These are phyloP conservation scores for Cheilosia soror DNA, from an alignment of 2,888 invertebrate genomes.

Conservation along the genomic window DNA sequence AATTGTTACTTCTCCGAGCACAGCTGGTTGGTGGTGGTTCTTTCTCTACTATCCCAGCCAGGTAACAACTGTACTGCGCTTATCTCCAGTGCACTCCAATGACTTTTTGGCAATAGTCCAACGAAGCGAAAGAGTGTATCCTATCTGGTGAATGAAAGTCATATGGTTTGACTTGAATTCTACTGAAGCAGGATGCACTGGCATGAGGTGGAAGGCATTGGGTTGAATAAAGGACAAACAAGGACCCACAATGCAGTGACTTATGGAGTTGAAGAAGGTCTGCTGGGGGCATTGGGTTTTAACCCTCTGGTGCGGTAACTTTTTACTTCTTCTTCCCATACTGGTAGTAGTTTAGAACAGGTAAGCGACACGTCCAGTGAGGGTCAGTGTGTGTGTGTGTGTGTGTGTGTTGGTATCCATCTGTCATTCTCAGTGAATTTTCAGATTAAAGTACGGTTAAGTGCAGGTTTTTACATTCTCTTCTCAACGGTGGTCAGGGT, in stretches of 20 bases:
- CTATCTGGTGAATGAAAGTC: slow-evolving; percentile 26
- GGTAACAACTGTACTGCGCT: slow-evolving; percentile 54
- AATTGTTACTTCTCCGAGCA: slow-evolving; percentile 51
- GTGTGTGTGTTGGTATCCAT: not conserved
- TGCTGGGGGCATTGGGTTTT: slow-evolving; percentile 34
- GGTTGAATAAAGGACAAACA: not conserved
- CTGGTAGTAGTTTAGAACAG: too few relatives aligned
- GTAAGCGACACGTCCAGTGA: not conserved
- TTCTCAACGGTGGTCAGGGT: not conserved
- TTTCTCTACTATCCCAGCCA: slow-evolving; percentile 16
- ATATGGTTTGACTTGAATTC: slow-evolving; percentile 25
- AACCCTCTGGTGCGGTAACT: slow-evolving; percentile 47
- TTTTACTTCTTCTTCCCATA: slow-evolving; percentile 3
- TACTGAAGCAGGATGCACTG: not conserved
- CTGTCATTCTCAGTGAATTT: slow-evolving; percentile 54
- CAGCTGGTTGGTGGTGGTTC: slow-evolving; percentile 34
- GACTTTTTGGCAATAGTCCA: slow-evolving; percentile 71
- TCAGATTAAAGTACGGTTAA: slow-evolving; percentile 45
- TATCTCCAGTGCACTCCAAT: slow-evolving; percentile 68
- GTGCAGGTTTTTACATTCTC: slow-evolving; percentile 35
- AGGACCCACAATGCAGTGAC: slow-evolving; percentile 7
- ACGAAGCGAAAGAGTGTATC: slow-evolving; percentile 35
- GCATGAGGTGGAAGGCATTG: not conserved
- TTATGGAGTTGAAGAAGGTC: slow-evolving; percentile 40
- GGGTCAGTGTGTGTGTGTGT: not conserved